Conservation (phyloP, 2,113 vertebrate species). For the Anoura caudifer region DNA sequence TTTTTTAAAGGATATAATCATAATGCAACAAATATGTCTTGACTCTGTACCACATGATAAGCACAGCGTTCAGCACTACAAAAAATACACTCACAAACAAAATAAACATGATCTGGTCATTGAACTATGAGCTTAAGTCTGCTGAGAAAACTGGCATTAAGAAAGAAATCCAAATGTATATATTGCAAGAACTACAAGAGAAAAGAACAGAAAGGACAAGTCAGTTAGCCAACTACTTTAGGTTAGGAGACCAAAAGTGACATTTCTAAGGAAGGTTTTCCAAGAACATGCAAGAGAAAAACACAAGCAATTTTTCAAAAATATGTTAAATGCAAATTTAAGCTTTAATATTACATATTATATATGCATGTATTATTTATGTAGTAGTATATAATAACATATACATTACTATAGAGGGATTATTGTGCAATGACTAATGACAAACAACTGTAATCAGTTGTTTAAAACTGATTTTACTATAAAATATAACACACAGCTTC, state of each 20-base stretch:
- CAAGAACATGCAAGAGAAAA: neutral
- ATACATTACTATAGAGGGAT: neutral
- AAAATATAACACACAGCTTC: neutral
- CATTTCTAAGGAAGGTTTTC: neutral
- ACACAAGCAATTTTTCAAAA: neutral
- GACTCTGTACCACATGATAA: neutral
- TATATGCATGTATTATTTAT: neutral
- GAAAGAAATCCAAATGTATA: neutral
- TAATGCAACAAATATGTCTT: neutral
- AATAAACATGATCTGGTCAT: neutral
- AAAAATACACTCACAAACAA: neutral
- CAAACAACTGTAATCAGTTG: neutral
- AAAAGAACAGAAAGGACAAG: neutral
- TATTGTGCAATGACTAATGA: neutral
- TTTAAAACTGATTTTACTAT: neutral
- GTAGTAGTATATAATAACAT: neutral
- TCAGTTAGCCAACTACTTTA: neutral
- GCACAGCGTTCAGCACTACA: neutral
- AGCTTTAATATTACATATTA: neutral
- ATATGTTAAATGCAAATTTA: slow-evolving; percentile 23
- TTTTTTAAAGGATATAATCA: neutral
- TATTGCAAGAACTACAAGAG: neutral
- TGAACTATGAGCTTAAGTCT: neutral
- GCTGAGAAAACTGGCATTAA: neutral
- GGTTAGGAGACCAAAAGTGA: neutral